Base-by-base conservation (phyloP, 2,113 vertebrate species). In the Amphiprion ocellaris region DNA sequence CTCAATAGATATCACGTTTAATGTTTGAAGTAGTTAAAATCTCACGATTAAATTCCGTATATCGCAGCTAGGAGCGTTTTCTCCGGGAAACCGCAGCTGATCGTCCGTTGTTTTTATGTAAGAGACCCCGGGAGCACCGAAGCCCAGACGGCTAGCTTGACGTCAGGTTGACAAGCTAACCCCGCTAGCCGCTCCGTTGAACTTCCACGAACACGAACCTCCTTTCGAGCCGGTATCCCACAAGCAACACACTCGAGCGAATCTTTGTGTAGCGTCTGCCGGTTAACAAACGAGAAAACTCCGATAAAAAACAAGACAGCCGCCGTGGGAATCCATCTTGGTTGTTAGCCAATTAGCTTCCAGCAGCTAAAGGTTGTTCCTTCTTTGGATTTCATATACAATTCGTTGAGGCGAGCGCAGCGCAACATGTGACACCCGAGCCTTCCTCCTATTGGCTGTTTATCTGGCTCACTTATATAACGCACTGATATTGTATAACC, bases 381-480 rank as follows among this genome's bases (percentile, higher is more conserved):
- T 69, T 67, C 69, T 69, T 64, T 53, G 65, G 75, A 78, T 82
- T 58, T 59, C 49, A 23, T 4, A 2, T 16, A 47, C 75, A 3
- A 37, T 83, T 82, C 56, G 49, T 24, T 16, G 4, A 83, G 74
- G 67, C 63, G 0, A 58, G 23, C 81, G 16, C 65, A 46, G 10
- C 28, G 37, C 41, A 24, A 87, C 89, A 92, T 76, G 81, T 89
- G 92, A 85, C 63, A 8, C 47, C 0, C 23, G 19, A 26, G 10
- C 2, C 60, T 15, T 0, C 1, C 24, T 71, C 19, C 60, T 2
- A 92, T 93, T 93, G 92, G 92, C 14, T 52, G 0, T 3, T 16
- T 68, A 75, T 90, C 63, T 91, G 89, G 86, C 90, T 89, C 89
- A 81, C 91, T 95, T 95, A 95, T 93, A 94, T 95, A 95, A 95